phyloP scores from a whole-genome alignment of 2,888 invertebrate genomes.

The Diabrotica balteata region DNA sequence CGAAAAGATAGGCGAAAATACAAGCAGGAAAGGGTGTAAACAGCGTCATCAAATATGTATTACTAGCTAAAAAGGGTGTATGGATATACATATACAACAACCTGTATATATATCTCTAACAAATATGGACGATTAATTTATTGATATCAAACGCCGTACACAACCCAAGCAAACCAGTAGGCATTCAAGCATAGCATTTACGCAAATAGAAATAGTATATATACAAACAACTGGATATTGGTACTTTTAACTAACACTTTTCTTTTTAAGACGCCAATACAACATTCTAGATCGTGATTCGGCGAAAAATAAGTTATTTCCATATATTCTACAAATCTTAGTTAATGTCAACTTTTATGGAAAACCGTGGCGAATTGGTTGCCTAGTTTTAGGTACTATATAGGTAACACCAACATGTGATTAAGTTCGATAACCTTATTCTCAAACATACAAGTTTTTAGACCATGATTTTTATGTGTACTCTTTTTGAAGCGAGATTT shows the following conservation, averaged over 20 bases:
- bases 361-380: too few species aligned
- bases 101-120: constrained; percentile 53
- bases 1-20: constrained; percentile 31
- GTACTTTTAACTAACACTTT: background rate
- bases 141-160: constrained; percentile 52
- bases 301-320: too few species aligned
- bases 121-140: constrained; percentile 58
- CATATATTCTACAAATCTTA: too few species aligned
- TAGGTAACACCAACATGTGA: too few species aligned
- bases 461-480: too few species aligned
- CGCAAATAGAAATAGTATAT: constrained; percentile 1
- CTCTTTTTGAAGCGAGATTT: too few species aligned
- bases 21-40: constrained; percentile 38
- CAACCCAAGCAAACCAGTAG: constrained; percentile 27
- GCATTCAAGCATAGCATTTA: constrained; percentile 23
- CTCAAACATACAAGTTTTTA: too few species aligned
- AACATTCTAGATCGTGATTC: too few species aligned
- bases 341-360: too few species aligned
- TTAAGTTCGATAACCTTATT: too few species aligned
- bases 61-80: constrained; percentile 51
- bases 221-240: constrained; percentile 1
- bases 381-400: too few species aligned
- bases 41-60: constrained; percentile 39
- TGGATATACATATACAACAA: constrained; percentile 48
- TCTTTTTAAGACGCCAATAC: too few species aligned